Evolutionary conservation across 2,797 vertebrate species (phyloP).

Genomic region (Emydoidea blandingii): DNA sequence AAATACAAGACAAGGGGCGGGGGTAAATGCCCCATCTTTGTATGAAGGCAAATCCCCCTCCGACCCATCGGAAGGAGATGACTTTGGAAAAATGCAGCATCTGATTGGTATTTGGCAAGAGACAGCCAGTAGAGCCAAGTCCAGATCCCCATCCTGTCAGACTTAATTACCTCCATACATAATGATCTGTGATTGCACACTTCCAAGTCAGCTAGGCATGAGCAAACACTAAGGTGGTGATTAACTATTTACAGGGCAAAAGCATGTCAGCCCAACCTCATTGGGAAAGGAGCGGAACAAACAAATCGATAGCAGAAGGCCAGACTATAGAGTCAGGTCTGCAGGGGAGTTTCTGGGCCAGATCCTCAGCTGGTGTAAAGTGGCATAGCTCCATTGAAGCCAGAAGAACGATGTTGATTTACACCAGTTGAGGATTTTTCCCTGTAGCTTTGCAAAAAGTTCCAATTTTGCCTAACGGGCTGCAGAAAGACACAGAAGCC

Average conservation of each 20-base stretch:
- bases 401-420: not conserved
- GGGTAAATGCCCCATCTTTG: not conserved
- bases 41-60: not conserved
- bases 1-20: not conserved
- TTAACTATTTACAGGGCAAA: not conserved
- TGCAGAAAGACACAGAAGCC: not conserved
- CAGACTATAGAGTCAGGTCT: not conserved
- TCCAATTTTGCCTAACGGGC: not conserved
- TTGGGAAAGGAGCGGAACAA: not conserved
- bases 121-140: not conserved
- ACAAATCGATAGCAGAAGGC: not conserved
- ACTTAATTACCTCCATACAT: not conserved
- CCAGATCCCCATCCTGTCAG: not conserved
- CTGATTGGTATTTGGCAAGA: not conserved
- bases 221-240: not conserved
- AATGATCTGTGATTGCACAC: not conserved
- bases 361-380: not conserved
- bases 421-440: not conserved
- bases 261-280: not conserved
- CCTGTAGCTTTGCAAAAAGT: not conserved
- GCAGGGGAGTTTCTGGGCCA: not conserved
- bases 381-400: not conserved
- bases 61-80: not conserved
- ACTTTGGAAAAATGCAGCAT: not conserved
- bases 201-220: not conserved